These are phyloP conservation scores for Exephanes ischioxanthus DNA, from an alignment of 2,888 invertebrate genomes.

Conservation along the genomic window DNA sequence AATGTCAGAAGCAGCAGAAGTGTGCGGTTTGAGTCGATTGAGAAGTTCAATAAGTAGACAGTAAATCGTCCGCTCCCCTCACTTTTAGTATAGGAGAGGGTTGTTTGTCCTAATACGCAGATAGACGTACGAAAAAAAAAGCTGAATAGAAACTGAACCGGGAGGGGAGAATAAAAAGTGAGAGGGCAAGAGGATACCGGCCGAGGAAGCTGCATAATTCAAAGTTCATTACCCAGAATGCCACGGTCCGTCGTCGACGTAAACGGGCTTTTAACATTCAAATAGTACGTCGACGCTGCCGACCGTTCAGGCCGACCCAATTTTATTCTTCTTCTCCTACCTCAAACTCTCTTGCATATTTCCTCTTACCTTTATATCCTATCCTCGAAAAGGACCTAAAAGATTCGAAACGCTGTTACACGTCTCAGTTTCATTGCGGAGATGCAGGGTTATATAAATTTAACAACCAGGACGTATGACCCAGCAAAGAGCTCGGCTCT, in stretches of 20 bases:
- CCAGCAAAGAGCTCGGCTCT: slow-evolving; percentile 32
- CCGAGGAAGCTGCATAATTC: slow-evolving; percentile 77
- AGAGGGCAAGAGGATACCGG: slow-evolving; percentile 42
- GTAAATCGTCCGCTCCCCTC: background rate
- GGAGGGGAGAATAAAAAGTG: slow-evolving; percentile 44
- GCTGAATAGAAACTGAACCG: slow-evolving; percentile 10
- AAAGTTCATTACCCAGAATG: slow-evolving; percentile 76
- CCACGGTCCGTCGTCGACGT: slow-evolving; percentile 59
- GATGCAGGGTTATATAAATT: slow-evolving; percentile 37
- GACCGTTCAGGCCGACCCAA: slow-evolving; percentile 66
- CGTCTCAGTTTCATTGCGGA: background rate
- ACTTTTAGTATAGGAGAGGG: background rate
- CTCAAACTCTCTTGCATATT: slow-evolving; percentile 41
- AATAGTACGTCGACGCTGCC: slow-evolving; percentile 66
- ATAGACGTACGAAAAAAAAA: slow-evolving; percentile 8
- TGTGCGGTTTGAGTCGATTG: slow-evolving; percentile 4
- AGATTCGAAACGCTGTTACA: slow-evolving; percentile 45
- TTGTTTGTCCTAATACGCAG: slow-evolving; percentile 13
- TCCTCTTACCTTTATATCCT: background rate
- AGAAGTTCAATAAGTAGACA: background rate
- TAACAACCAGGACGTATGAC: slow-evolving; percentile 46
- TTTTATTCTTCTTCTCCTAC: slow-evolving; percentile 46
- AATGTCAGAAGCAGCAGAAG: slow-evolving; percentile 4
- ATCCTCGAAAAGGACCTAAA: slow-evolving; percentile 29
- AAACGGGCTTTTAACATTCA: slow-evolving; percentile 68